These are phyloP conservation scores for Phalera bucephala DNA, from an alignment of 2,888 invertebrate species.

Conservation along the genomic window DNA sequence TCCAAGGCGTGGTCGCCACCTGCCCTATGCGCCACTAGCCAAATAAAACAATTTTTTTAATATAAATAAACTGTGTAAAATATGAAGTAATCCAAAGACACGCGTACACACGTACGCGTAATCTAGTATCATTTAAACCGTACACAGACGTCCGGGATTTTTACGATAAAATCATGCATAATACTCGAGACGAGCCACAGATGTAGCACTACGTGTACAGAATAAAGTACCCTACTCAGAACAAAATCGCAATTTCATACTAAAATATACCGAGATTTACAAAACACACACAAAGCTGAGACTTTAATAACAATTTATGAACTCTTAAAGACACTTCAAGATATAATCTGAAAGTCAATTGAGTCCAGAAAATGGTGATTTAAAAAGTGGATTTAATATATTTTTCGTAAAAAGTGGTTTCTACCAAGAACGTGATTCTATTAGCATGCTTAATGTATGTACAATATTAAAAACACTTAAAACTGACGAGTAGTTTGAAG, in stretches of 20 bases:
- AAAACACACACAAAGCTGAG: not conserved
- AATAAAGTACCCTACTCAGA: not conserved
- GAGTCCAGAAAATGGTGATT: conserved; percentile 9
- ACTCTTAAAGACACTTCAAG: conserved; percentile 1
- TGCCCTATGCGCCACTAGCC: too few species aligned
- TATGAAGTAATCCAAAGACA: not conserved
- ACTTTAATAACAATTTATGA: conserved; percentile 24
- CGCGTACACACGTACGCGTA: not conserved
- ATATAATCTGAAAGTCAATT: conserved; percentile 11
- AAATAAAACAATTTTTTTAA: too few species aligned
- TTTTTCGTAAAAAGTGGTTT: conserved; percentile 6
- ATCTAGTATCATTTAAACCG: conserved; percentile 11
- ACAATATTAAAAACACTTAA: conserved; percentile 12
- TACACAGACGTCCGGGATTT: conserved; percentile 27
- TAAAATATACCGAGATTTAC: not conserved
- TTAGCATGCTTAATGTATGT: conserved; percentile 15
- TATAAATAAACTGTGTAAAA: too few species aligned
- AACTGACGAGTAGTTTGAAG: not conserved
- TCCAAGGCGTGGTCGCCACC: too few species aligned
- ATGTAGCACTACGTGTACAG: conserved; percentile 8
- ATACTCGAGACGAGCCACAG: conserved; percentile 29
- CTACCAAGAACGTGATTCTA: conserved; percentile 9
- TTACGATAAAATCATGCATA: conserved; percentile 44
- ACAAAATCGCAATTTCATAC: not conserved
- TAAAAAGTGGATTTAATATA: conserved; percentile 8